Conservation (phyloP, 1,140 invertebrate genomes). For the Probaryconus sp. region DNA sequence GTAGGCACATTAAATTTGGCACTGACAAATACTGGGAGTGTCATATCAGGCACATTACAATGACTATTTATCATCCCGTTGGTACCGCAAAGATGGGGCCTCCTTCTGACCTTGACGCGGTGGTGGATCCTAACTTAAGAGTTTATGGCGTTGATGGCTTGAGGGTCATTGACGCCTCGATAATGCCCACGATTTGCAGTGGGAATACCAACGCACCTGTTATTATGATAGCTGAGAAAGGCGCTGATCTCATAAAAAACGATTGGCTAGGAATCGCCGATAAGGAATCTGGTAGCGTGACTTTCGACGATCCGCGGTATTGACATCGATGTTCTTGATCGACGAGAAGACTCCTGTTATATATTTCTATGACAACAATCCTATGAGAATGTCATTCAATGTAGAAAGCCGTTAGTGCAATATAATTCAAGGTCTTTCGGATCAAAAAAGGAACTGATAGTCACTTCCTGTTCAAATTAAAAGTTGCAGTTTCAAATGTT, state of each 20-base stretch:
- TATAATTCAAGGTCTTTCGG: slow-evolving; percentile 9
- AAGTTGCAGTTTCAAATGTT: too few species aligned
- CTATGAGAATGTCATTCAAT: slow-evolving; percentile 22
- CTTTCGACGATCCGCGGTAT: slow-evolving; percentile 40
- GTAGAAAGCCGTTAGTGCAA: slow-evolving; percentile 35
- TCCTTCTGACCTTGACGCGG: slow-evolving; percentile 84
- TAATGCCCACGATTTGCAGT: slow-evolving; percentile 90
- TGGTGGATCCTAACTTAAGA: slow-evolving; percentile 88
- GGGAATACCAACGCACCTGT: slow-evolving; percentile 92
- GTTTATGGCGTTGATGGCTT: slow-evolving; percentile 88
- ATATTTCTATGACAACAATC: slow-evolving; percentile 21
- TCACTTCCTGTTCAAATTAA: too few species aligned
- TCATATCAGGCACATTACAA: slow-evolving; percentile 88
- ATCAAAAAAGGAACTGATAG: too few species aligned
- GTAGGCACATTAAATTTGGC: slow-evolving; percentile 84
- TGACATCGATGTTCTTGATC: slow-evolving; percentile 52
- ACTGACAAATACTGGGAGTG: slow-evolving; percentile 91
- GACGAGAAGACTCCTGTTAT: slow-evolving; percentile 13
- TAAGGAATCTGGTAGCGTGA: slow-evolving; percentile 63
- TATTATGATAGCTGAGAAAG: slow-evolving; percentile 93
- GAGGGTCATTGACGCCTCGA: slow-evolving; percentile 91
- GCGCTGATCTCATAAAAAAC: slow-evolving; percentile 88
- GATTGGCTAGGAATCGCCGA: slow-evolving; percentile 79
- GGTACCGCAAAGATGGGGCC: slow-evolving; percentile 93
- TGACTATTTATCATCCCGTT: slow-evolving; percentile 92